A percentile compares a stretch with the other conserved stretches of the same genome.
Conservation (phyloP, 2,113 vertebrate genomes). For the Megatriorchis doriae region DNA sequence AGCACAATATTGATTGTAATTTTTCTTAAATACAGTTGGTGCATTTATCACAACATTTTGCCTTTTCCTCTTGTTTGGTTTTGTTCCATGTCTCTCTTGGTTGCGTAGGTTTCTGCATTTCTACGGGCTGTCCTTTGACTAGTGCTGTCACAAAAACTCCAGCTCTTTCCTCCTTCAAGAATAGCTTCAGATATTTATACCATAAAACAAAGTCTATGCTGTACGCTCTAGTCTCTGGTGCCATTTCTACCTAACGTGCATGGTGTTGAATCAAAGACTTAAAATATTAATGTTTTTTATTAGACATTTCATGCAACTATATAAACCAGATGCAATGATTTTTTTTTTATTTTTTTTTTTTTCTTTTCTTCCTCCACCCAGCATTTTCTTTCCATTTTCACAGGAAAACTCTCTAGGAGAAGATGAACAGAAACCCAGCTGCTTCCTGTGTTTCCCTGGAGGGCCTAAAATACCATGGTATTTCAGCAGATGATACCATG, state of each 20-base stretch:
- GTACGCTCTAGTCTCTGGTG: neutral
- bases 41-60: slow-evolving; percentile 57
- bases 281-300: neutral
- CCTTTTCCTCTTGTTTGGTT: slow-evolving; percentile 38
- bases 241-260: neutral
- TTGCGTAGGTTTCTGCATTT: slow-evolving; percentile 40
- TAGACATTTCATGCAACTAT: neutral
- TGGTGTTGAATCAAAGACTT: neutral
- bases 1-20: slow-evolving; percentile 48
- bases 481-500: neutral
- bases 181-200: neutral
- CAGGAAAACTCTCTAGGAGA: neutral
- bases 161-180: neutral
- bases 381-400: neutral
- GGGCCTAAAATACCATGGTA: neutral
- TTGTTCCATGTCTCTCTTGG: neutral
- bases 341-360: neutral
- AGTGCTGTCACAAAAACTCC: slow-evolving; percentile 2
- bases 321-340: neutral
- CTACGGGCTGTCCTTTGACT: slow-evolving; percentile 36
- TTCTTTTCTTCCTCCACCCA: neutral
- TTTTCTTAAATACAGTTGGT: slow-evolving; percentile 57
- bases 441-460: neutral
- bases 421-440: neutral
- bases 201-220: neutral